Evolutionary conservation across 2,797 vertebrate genomes (phyloP).

Genomic region (Vireo griseus): DNA sequence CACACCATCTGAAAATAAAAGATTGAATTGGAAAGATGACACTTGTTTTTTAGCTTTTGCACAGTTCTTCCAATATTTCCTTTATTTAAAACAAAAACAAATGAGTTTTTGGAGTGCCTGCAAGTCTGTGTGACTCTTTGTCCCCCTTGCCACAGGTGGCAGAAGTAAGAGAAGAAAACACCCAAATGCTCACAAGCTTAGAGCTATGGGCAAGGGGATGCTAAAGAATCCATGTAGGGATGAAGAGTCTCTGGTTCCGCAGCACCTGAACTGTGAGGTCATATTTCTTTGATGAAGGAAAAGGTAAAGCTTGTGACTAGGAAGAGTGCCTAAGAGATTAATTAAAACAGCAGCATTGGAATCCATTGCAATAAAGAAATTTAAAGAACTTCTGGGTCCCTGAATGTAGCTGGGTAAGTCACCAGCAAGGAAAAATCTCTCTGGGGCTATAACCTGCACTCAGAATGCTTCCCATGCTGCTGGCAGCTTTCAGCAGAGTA

Average conservation of each 20-base stretch:
- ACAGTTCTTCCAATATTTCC: background rate
- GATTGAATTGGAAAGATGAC: background rate
- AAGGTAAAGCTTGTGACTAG: background rate
- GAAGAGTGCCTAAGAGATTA: background rate
- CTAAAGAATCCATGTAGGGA: fast-evolving
- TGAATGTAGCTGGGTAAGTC: background rate
- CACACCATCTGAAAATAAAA: conserved; percentile 22
- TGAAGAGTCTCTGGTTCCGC: background rate
- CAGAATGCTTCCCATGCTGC: background rate
- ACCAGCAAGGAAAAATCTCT: background rate
- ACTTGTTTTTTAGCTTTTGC: background rate
- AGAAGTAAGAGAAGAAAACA: background rate
- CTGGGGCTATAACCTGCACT: background rate
- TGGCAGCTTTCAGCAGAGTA: background rate
- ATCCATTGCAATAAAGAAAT: background rate
- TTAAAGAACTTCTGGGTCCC: background rate
- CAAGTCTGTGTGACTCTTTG: background rate
- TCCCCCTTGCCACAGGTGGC: background rate
- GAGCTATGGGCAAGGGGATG: background rate
- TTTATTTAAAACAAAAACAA: background rate
- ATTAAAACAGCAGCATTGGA: background rate
- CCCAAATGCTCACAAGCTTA: background rate
- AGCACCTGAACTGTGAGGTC: background rate
- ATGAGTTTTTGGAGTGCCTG: background rate
- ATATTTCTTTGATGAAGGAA: background rate